Conservation (phyloP, 2,797 vertebrate species). For the Typhlichthys subterraneus region DNA sequence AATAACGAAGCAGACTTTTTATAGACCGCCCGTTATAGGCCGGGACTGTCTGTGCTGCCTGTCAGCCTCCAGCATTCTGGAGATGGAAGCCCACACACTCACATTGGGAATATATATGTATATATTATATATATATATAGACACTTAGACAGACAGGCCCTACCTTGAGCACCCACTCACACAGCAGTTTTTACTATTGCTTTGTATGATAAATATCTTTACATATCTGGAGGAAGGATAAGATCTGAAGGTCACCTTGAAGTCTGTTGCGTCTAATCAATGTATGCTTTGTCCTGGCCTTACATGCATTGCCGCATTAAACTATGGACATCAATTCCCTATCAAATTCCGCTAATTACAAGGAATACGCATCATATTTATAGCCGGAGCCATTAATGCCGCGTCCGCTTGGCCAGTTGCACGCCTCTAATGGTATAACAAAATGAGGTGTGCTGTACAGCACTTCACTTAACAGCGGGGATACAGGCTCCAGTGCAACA, state of each 20-base stretch:
- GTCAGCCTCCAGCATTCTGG: slow-evolving; percentile 12
- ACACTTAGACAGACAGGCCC: background rate
- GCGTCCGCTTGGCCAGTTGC: slow-evolving; percentile 36
- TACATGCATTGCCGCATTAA: slow-evolving; percentile 58
- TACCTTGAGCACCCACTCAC: background rate
- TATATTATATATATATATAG: slow-evolving; percentile 12
- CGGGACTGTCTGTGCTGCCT: slow-evolving; percentile 33
- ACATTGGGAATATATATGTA: slow-evolving; percentile 18
- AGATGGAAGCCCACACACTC: slow-evolving; percentile 35
- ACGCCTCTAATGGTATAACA: slow-evolving; percentile 49
- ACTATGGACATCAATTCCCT: slow-evolving; percentile 49
- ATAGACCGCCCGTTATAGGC: slow-evolving; percentile 47
- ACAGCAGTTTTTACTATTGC: background rate
- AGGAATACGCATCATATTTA: slow-evolving; percentile 58
- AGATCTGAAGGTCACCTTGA: slow-evolving; percentile 52
- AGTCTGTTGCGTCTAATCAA: slow-evolving; percentile 53
- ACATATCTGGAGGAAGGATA: background rate
- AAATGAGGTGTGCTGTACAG: slow-evolving; percentile 35
- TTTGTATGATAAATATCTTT: background rate
- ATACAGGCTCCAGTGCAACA: slow-evolving; percentile 19
- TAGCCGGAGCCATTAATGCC: slow-evolving; percentile 39
- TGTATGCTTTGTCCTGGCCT: slow-evolving; percentile 33
- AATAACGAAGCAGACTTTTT: slow-evolving; percentile 72
- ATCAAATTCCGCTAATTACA: slow-evolving; percentile 51
- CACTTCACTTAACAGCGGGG: slow-evolving; percentile 37